These are phyloP conservation scores for Philotrypesis tridentata DNA, from an alignment of 1,140 invertebrate genomes.

Conservation along the genomic window DNA sequence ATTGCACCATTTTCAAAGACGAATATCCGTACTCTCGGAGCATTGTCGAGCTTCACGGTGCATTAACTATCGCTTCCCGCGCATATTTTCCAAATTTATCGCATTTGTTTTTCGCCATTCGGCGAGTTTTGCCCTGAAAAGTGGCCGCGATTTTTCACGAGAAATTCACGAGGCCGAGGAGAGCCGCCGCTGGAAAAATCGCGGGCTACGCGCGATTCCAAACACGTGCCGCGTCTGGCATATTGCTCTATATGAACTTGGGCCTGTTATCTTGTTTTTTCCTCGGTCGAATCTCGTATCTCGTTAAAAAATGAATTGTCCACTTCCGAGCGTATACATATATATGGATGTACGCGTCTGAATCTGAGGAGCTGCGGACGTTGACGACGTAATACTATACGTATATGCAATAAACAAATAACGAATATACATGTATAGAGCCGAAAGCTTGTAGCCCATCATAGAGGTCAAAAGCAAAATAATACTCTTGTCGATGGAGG, in stretches of 20 bases:
- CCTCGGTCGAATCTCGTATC: not conserved
- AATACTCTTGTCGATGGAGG: conserved; percentile 6
- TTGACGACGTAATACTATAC: not conserved
- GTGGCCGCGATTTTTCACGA: conserved; percentile 17
- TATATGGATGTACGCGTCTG: too few relatives aligned
- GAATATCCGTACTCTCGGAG: not conserved
- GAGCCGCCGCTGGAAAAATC: conserved; percentile 4
- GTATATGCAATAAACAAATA: not conserved
- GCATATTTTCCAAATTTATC: not conserved
- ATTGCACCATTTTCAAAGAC: not conserved
- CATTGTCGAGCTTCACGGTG: not conserved
- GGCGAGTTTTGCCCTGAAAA: not conserved
- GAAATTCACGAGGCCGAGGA: not conserved
- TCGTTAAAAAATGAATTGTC: not conserved
- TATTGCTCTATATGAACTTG: conserved; percentile 2
- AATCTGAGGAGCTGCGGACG: not conserved
- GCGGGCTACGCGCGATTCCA: not conserved
- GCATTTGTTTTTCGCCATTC: not conserved
- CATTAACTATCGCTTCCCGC: not conserved
- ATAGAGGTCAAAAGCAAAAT: not conserved
- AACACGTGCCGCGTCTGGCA: not conserved
- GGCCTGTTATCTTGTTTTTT: not conserved
- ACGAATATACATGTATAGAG: not conserved
- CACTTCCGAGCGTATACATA: not conserved
- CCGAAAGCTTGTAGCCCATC: not conserved